phyloP scores from a whole-genome alignment of 1,140 invertebrate genomes.

The Panonychus citri region DNA sequence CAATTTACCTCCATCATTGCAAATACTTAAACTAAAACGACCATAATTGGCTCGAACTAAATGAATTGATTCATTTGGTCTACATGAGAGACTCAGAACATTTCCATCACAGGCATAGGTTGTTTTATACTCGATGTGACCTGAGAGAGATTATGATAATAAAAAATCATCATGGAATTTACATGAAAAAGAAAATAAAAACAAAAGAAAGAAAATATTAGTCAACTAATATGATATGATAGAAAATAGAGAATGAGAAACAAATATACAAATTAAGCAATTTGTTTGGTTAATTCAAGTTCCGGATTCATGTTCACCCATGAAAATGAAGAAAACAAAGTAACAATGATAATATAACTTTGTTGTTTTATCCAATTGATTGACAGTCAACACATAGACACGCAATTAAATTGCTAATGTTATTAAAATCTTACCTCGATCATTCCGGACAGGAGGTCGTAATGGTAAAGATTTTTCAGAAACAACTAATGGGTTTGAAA shows the following conservation, averaged over 20 bases:
- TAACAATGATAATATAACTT: background rate
- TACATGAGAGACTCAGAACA: slow-evolving; percentile 60
- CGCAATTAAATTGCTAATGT: background rate
- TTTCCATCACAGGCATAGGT: slow-evolving; percentile 83
- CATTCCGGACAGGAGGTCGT: background rate
- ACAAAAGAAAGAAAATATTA: background rate
- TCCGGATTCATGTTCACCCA: background rate
- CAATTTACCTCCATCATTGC: slow-evolving; percentile 79
- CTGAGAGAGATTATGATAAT: background rate
- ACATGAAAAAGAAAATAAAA: background rate
- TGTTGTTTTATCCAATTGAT: background rate
- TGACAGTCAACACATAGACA: background rate
- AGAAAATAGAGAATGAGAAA: background rate
- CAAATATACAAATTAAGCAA: background rate
- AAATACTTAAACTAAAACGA: slow-evolving; percentile 80
- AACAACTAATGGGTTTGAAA: background rate
- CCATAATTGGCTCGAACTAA: slow-evolving; percentile 85
- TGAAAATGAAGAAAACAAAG: background rate
- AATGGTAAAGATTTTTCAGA: background rate
- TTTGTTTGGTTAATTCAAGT: background rate
- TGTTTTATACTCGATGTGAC: slow-evolving; percentile 39
- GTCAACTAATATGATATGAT: background rate
- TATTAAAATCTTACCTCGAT: background rate
- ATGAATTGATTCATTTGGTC: slow-evolving; percentile 62
- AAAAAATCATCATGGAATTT: background rate